Conservation (phyloP, 2,113 vertebrate species). For the Entosphenus tridentatus region DNA sequence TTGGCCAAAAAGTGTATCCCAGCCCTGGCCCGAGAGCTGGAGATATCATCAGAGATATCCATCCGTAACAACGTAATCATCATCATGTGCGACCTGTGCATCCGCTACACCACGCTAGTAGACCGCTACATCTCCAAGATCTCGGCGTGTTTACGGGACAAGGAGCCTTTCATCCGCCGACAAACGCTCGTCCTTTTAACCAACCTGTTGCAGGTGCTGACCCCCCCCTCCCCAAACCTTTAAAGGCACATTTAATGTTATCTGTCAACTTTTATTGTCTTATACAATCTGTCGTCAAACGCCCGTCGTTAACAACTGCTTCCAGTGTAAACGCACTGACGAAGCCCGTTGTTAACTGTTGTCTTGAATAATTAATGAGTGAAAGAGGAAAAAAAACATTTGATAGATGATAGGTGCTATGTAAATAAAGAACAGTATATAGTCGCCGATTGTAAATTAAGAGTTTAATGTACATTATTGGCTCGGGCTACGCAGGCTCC, state of each 20-base stretch:
- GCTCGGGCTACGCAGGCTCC: too few relatives aligned
- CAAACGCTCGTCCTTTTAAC: slow-evolving; percentile 69
- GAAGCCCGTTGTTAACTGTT: neutral
- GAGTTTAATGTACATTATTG: too few relatives aligned
- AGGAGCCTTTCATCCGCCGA: slow-evolving; percentile 39
- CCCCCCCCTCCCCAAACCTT: too few relatives aligned
- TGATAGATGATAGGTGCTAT: neutral
- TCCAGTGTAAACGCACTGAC: neutral
- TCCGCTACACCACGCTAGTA: slow-evolving; percentile 59
- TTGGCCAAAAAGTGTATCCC: slow-evolving; percentile 50
- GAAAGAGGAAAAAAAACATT: neutral
- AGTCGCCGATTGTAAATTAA: too few relatives aligned
- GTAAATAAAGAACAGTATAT: too few relatives aligned
- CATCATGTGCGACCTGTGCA: slow-evolving; percentile 60
- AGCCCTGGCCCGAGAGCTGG: slow-evolving; percentile 51
- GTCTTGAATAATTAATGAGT: neutral
- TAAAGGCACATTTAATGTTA: too few relatives aligned
- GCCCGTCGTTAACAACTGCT: neutral
- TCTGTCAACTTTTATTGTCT: too few relatives aligned
- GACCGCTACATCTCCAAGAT: slow-evolving; percentile 58
- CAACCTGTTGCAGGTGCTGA: slow-evolving; percentile 56
- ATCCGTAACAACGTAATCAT: slow-evolving; percentile 58
- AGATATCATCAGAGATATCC: slow-evolving; percentile 33
- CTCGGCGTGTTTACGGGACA: slow-evolving; percentile 46
- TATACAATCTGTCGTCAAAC: too few relatives aligned